A percentile compares a stretch with the other conserved stretches of the same genome.
Conservation (phyloP, 2,888 invertebrate species). For the Amphipoea lucens region DNA sequence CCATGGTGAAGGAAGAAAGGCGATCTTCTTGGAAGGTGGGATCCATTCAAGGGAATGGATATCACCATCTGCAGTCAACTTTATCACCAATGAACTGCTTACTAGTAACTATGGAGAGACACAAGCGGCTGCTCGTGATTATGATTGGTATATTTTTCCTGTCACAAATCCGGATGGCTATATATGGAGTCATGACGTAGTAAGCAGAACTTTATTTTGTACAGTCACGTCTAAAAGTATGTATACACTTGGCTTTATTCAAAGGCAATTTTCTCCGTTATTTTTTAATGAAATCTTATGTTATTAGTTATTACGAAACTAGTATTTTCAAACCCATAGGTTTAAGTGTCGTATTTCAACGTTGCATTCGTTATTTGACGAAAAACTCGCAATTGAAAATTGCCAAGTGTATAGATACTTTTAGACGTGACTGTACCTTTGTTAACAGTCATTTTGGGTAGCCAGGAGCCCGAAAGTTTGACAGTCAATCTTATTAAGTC, state of each 20-base stretch:
- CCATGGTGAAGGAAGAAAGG: constrained; percentile 75
- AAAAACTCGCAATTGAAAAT: too few species aligned
- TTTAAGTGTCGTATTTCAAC: too few species aligned
- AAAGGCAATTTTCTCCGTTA: too few species aligned
- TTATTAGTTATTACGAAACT: too few species aligned
- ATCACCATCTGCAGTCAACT: constrained; percentile 91
- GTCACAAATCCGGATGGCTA: constrained; percentile 94
- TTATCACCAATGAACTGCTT: constrained; percentile 92
- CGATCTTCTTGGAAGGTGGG: constrained; percentile 84
- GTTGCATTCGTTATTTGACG: too few species aligned
- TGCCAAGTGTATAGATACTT: too few species aligned
- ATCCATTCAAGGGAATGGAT: constrained; percentile 95
- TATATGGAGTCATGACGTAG: constrained; percentile 91
- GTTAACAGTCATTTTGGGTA: too few species aligned
- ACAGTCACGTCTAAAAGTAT: too few species aligned
- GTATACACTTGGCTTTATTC: too few species aligned
- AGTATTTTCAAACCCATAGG: too few species aligned
- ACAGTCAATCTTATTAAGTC: not conserved
- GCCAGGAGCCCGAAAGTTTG: accelerated
- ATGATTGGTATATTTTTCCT: constrained; percentile 94
- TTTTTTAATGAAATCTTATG: too few species aligned
- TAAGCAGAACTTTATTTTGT: constrained; percentile 75
- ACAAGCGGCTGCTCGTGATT: constrained; percentile 90
- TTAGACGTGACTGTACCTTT: too few species aligned
- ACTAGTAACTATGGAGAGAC: constrained; percentile 89